Conservation (phyloP, 2,113 vertebrate species). For the Eulemur macaco region DNA sequence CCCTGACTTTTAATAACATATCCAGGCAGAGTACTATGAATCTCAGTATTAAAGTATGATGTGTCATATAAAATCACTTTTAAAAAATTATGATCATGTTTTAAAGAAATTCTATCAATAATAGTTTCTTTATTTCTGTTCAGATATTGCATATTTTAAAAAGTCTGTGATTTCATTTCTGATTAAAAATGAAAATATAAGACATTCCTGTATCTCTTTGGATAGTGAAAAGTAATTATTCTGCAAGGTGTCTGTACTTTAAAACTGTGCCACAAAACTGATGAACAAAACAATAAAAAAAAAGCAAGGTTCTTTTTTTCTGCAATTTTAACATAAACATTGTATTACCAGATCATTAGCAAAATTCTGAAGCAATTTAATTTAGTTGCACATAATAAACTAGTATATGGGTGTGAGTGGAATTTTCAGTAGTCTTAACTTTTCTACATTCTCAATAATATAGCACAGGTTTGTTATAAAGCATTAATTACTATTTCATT, state of each 20-base stretch:
- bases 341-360: neutral
- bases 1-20: neutral
- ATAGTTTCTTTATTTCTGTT: neutral
- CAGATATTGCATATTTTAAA: neutral
- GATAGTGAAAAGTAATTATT: neutral
- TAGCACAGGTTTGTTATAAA: neutral
- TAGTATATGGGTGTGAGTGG: neutral
- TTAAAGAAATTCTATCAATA: neutral
- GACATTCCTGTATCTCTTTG: neutral
- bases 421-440: neutral
- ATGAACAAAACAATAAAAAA: neutral
- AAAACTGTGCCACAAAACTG: neutral
- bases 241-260: neutral
- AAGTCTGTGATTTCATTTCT: neutral
- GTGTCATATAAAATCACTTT: neutral
- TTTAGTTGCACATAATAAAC: neutral
- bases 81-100: neutral
- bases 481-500: neutral
- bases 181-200: neutral
- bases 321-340: neutral
- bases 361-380: neutral
- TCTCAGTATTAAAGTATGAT: neutral
- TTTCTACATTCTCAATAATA: neutral
- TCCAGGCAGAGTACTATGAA: neutral
- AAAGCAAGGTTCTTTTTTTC: neutral